Evolutionary conservation across 2,113 vertebrate species (phyloP).

Genomic region (Urocitellus parryii): DNA sequence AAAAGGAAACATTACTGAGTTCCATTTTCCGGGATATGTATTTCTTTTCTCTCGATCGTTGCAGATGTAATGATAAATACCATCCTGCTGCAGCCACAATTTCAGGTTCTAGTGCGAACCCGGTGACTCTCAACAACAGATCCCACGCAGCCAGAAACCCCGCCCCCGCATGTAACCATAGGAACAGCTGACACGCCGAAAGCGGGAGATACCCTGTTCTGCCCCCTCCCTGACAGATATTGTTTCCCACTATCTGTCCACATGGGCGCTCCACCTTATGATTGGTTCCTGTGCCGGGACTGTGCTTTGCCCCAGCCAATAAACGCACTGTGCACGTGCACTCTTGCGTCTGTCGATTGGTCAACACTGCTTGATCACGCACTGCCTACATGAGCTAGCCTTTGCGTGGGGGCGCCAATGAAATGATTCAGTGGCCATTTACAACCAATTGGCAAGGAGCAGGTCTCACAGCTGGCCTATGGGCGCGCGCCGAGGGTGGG

Average conservation of each 20-base stretch:
- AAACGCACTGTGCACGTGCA: conserved; percentile 83
- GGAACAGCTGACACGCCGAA: not conserved
- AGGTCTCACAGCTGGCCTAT: conserved; percentile 42
- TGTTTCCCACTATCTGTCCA: conserved; percentile 87
- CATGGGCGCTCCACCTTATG: conserved; percentile 75
- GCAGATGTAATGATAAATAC: not conserved
- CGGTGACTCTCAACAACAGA: not conserved
- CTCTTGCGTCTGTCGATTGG: conserved; percentile 73
- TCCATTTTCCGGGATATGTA: not conserved
- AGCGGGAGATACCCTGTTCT: not conserved
- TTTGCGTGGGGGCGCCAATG: conserved; percentile 31
- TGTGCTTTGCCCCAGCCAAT: conserved; percentile 77
- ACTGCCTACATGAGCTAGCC: conserved; percentile 56
- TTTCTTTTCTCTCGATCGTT: not conserved
- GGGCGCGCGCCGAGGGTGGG: conserved; percentile 58
- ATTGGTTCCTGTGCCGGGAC: conserved; percentile 70
- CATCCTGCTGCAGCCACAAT: not conserved
- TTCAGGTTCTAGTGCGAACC: fast-evolving
- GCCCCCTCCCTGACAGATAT: conserved; percentile 15
- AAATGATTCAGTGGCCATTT: conserved; percentile 23
- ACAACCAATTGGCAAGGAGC: conserved; percentile 65
- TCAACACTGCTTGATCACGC: conserved; percentile 78
- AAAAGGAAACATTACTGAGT: not conserved
- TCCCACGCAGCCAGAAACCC: not conserved
- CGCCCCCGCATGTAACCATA: conserved; percentile 65